Percentiles rank a stretch among this genome's conserved stretches.
Evolutionary conservation across 2,113 vertebrate genomes (phyloP).

Genomic region (Takifugu flavidus): DNA sequence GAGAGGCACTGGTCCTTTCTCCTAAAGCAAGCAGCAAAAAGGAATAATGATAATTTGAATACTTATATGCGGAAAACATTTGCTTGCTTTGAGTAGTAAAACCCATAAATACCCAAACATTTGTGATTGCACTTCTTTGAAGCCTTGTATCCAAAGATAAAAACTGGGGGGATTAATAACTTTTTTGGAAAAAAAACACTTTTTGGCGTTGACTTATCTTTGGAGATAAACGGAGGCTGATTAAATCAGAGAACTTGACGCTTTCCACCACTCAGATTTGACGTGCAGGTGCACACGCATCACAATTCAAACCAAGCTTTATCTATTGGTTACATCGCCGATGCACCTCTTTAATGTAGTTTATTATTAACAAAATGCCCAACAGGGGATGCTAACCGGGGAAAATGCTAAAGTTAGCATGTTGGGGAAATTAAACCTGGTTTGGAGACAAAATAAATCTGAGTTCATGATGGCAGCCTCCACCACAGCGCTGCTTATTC

Average conservation of each 20-base stretch:
- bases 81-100: conserved; percentile 53
- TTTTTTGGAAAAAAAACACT: background rate
- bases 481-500: too few relatives aligned
- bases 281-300: too few relatives aligned
- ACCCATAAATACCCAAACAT: conserved; percentile 59
- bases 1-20: conserved; percentile 64
- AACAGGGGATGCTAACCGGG: too few relatives aligned
- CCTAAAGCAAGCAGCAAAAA: conserved; percentile 55
- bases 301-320: too few relatives aligned
- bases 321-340: too few relatives aligned
- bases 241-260: conserved; percentile 39
- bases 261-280: conserved; percentile 22
- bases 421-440: too few relatives aligned
- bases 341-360: too few relatives aligned
- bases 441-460: too few relatives aligned
- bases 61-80: conserved; percentile 49
- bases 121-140: conserved; percentile 42
- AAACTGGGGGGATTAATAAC: conserved; percentile 26
- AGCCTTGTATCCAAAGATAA: conserved; percentile 53
- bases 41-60: conserved; percentile 54
- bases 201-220: conserved; percentile 36
- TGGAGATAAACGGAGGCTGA: conserved; percentile 16
- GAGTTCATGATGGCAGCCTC: too few relatives aligned
- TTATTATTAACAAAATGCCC: too few relatives aligned
- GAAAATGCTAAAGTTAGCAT: too few relatives aligned